Conservation (phyloP, 2,888 invertebrate genomes). For the Tubulanus polymorphus region DNA sequence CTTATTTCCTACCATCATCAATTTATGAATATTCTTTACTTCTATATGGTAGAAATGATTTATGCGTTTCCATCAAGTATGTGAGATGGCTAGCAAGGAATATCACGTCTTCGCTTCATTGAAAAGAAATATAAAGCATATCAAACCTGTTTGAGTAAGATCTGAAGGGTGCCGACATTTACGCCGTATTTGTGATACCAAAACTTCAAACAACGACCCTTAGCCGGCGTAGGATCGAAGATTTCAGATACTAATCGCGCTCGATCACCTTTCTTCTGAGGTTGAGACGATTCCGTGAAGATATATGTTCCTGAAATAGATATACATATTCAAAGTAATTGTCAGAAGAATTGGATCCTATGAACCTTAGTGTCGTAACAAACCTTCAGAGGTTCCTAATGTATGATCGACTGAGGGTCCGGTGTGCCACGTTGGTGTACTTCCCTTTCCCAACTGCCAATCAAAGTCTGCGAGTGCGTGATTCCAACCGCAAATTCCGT, state of each 20-base stretch:
- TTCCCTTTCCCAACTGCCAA: constrained; percentile 37
- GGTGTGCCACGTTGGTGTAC: constrained; percentile 26
- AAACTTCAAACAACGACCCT: constrained; percentile 29
- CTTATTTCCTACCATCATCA: too few relatives aligned
- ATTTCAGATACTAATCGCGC: constrained; percentile 34
- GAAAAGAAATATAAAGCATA: too few relatives aligned
- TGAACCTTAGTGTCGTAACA: too few relatives aligned
- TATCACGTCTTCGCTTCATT: too few relatives aligned
- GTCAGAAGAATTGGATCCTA: too few relatives aligned
- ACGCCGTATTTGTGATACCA: constrained; percentile 47
- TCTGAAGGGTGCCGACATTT: constrained; percentile 25
- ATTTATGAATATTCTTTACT: too few relatives aligned
- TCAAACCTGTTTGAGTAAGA: constrained; percentile 9
- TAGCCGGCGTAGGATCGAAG: constrained; percentile 22
- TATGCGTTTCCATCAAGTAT: too few relatives aligned
- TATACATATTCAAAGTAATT: neutral
- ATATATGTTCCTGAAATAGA: constrained; percentile 35
- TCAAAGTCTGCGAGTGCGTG: constrained; percentile 36
- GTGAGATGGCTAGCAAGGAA: too few relatives aligned
- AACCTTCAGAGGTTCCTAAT: constrained; percentile 27
- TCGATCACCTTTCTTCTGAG: constrained; percentile 30
- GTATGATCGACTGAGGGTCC: constrained; percentile 43
- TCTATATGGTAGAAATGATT: too few relatives aligned
- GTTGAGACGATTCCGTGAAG: constrained; percentile 38
- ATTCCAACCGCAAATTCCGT: constrained; percentile 40